Percentiles rank a stretch among this genome's conserved stretches.
Evolutionary conservation across 2,888 invertebrate genomes (phyloP).

Genomic region (Bursaphelenchus okinawaensis): DNA sequence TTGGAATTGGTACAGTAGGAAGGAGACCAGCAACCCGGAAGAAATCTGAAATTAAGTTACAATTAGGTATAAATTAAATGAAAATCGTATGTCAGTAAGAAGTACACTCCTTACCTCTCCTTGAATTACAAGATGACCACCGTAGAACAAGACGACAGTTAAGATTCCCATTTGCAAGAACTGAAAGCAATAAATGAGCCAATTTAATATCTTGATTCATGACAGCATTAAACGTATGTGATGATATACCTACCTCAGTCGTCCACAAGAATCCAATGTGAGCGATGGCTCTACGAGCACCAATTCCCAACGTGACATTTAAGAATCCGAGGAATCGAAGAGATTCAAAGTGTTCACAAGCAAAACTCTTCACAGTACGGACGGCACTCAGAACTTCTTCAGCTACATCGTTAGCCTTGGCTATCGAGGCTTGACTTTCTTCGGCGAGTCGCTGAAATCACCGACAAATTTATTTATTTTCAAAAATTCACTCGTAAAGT

Average conservation of each 20-base stretch:
- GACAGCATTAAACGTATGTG: too few species aligned
- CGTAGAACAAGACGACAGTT: constrained; percentile 59
- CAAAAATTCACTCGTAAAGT: too few species aligned
- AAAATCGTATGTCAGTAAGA: neutral
- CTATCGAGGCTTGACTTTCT: constrained; percentile 59
- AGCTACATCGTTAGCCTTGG: constrained; percentile 60
- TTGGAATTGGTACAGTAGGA: constrained; percentile 60
- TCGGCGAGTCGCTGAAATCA: constrained; percentile 59
- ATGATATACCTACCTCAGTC: constrained; percentile 52
- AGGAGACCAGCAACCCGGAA: constrained; percentile 59
- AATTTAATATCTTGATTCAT: neutral
- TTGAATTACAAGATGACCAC: constrained; percentile 59
- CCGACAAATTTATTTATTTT: too few species aligned
- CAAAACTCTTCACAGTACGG: constrained; percentile 60
- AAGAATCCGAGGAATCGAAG: constrained; percentile 46
- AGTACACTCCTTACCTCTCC: constrained; percentile 20
- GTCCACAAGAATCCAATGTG: constrained; percentile 59
- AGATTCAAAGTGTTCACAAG: constrained; percentile 59
- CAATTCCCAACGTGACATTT: constrained; percentile 45
- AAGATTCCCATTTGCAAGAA: constrained; percentile 56
- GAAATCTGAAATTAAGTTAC: constrained; percentile 35
- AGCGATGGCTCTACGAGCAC: constrained; percentile 56
- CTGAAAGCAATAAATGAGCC: too few species aligned
- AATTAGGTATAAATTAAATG: neutral
- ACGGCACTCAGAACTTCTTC: constrained; percentile 60